These are phyloP conservation scores for Doryteuthis pealeii DNA, from an alignment of 1,140 invertebrate species.

Conservation along the genomic window DNA sequence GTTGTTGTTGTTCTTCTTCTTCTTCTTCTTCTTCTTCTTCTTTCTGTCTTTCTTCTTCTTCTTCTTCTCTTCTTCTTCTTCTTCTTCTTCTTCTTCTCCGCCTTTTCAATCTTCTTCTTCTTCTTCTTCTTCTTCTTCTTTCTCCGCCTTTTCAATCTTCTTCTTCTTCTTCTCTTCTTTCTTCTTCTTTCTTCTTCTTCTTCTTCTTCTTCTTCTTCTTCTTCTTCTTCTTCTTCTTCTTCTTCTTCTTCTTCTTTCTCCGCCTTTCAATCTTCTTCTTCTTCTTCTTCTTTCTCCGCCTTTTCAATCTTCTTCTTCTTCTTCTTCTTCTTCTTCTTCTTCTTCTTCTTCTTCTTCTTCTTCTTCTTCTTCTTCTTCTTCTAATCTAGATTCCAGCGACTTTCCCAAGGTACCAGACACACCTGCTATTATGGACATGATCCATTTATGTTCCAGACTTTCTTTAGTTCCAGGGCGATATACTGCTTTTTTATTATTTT, in stretches of 20 bases:
- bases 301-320: no score
- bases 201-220: slow-evolving; percentile 12
- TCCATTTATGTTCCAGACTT: no score
- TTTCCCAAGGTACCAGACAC: no score
- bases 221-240: slow-evolving; percentile 9
- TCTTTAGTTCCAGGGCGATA: no score
- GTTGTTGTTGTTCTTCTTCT: background rate
- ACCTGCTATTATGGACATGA: no score
- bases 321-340: slow-evolving; percentile 7
- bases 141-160: no score
- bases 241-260: slow-evolving; percentile 13
- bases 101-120: no score
- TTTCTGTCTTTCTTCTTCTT: background rate
- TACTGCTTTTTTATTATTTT: no score
- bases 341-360: background rate
- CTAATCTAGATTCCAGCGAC: no score
- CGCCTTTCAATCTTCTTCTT: slow-evolving; percentile 9
- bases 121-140: background rate
- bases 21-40: slow-evolving; percentile 1
- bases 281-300: no score
- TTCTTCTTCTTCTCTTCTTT: background rate
- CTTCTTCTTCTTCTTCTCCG: no score
- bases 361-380: no score
- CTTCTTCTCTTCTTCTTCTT: slow-evolving; percentile 1
- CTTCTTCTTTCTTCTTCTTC: slow-evolving; percentile 9